Conservation (phyloP, 1,140 invertebrate species). For the Pogonus chalceus region DNA sequence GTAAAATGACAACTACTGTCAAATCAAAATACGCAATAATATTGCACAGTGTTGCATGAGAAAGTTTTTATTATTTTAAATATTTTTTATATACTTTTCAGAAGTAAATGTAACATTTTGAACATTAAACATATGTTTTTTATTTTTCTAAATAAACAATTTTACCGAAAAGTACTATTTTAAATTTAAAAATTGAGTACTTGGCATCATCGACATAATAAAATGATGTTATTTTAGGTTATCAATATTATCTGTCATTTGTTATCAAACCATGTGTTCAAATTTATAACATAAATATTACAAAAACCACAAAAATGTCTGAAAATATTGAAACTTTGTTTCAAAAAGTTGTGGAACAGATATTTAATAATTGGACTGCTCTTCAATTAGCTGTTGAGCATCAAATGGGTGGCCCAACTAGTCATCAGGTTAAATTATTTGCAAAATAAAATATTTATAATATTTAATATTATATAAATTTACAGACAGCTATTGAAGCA, state of each 20-base stretch:
- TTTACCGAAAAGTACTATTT: too few relatives aligned
- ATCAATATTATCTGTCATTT: neutral
- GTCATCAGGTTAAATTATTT: slow-evolving; percentile 41
- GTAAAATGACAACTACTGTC: too few relatives aligned
- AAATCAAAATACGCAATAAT: too few relatives aligned
- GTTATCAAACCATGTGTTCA: slow-evolving; percentile 1
- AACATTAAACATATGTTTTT: too few relatives aligned
- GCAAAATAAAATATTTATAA: slow-evolving; percentile 7
- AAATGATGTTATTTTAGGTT: neutral
- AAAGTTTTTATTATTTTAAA: too few relatives aligned
- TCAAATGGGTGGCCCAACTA: slow-evolving; percentile 51
- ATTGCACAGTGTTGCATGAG: neutral
- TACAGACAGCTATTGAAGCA: slow-evolving; percentile 46
- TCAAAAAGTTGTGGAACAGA: slow-evolving; percentile 45
- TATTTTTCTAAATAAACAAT: too few relatives aligned
- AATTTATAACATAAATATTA: neutral
- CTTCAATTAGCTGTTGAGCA: slow-evolving; percentile 52
- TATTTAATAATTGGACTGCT: slow-evolving; percentile 55
- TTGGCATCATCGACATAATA: too few relatives aligned
- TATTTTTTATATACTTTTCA: too few relatives aligned
- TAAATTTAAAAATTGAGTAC: too few relatives aligned
- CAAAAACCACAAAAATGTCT: neutral
- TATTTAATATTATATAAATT: slow-evolving; percentile 13
- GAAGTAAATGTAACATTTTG: too few relatives aligned
- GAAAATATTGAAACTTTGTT: slow-evolving; percentile 34